Base-by-base conservation (phyloP, 2,113 vertebrate species). In the Terrapene triunguis region DNA sequence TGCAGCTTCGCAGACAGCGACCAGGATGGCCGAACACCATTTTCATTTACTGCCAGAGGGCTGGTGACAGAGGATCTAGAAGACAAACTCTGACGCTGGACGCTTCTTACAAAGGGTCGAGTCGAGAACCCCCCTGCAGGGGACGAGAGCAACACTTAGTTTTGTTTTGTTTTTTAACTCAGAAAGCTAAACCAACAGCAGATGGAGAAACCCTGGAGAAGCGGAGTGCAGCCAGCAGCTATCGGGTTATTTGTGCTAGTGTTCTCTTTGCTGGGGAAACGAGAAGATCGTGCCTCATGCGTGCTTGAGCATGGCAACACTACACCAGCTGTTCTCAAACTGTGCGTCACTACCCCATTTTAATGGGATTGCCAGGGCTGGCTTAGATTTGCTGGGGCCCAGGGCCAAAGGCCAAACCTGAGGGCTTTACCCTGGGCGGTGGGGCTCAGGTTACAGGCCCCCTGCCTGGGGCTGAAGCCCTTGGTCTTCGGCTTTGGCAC, bases 41-140 rank as follows among this genome's bases (percentile, higher is more conserved):
- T 99, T 88, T 99, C 99, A 24, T 98, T 99, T 95, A 98, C 97
- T 24, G 99, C 99, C 97, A 99, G 97, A 0, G 99, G 99, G 95
- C 99, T 99, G 88, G 99, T 99, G 35, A 99, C 98, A 42, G 99
- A 99, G 1, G 99, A 99, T 85, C 99, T 96, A 47, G 99, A 99
- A 2, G 99, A 99, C 95, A 98, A 90, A 96, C 99, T 99, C 98
- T 99, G 99, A 24, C 98, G 99, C 47, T 99, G 99, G 62, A 99
- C 99, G 53, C 99, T 99, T 93, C 99, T 98, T 87, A 99, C 99
- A 47, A 99, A 99, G 0, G 99, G 99, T 1, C 99, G 99, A 16
- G 99, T 99, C 1, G 99, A 99, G 98, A 99, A 99, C 51, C 99
- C 99, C 94, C 99, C 99, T 99, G 55, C 82, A 69, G 72, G 62